Conservation (phyloP, 2,888 invertebrate genomes). For the Tigriopus californicus region DNA sequence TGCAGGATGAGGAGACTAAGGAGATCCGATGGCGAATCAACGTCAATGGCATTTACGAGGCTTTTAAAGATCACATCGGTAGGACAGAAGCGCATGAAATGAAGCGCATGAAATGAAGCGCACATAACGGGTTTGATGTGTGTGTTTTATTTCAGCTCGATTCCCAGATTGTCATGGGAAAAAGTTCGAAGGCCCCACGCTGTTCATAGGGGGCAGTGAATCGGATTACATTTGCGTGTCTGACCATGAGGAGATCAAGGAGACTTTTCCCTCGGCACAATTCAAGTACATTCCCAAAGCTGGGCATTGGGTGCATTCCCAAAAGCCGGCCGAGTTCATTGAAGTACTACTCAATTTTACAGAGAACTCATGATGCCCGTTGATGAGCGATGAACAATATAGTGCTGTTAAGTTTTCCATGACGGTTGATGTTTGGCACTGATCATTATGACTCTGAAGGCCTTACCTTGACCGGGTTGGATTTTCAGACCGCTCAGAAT, state of each 20-base stretch:
- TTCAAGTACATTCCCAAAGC: constrained; percentile 54
- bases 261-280: constrained; percentile 49
- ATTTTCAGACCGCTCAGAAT: no score
- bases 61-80: constrained; percentile 7
- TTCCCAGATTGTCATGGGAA: background rate
- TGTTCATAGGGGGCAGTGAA: constrained; percentile 64
- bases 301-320: constrained; percentile 85
- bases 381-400: no score
- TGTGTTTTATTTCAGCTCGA: background rate
- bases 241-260: constrained; percentile 21
- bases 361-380: no score
- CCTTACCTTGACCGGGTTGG: no score
- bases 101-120: background rate
- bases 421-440: no score
- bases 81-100: background rate
- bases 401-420: no score
- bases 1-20: background rate
- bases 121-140: no score
- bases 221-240: constrained; percentile 52
- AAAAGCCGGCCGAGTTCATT: constrained; percentile 61
- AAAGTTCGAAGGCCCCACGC: constrained; percentile 42
- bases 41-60: constrained; percentile 2
- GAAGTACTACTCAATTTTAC: constrained; percentile 31
- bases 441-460: no score
- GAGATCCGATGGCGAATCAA: constrained; percentile 8